These are phyloP conservation scores for Ramazzottius varieornatus DNA, from an alignment of 2,888 invertebrate species.

Conservation along the genomic window DNA sequence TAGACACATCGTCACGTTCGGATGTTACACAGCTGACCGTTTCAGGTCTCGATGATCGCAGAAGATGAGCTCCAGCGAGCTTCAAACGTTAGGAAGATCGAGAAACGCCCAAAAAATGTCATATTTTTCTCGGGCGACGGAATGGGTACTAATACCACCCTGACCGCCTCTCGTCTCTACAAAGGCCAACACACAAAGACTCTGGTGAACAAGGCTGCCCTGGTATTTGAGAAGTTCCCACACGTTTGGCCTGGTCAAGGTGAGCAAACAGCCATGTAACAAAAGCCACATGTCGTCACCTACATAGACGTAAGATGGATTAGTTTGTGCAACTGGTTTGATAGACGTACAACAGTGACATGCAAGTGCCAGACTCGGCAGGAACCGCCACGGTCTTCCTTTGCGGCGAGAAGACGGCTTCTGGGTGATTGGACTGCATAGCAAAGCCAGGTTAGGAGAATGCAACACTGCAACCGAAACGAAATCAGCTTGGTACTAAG, in stretches of 20 bases:
- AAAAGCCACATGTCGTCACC: background rate
- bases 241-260: slow-evolving; percentile 11
- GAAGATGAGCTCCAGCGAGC: slow-evolving; percentile 29
- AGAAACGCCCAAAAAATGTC: slow-evolving; percentile 44
- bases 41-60: too few relatives aligned
- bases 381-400: slow-evolving; percentile 12
- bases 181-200: slow-evolving; percentile 27
- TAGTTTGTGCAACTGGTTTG: background rate
- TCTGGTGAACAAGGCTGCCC: slow-evolving; percentile 14
- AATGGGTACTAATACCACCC: slow-evolving; percentile 60
- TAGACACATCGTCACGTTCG: too few relatives aligned
- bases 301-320: background rate
- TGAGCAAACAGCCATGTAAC: background rate
- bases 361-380: slow-evolving; percentile 11
- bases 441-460: slow-evolving; percentile 8
- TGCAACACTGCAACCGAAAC: slow-evolving; percentile 10
- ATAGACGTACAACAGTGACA: slow-evolving; percentile 9
- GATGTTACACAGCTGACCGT: too few relatives aligned
- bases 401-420: slow-evolving; percentile 12
- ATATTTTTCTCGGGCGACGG: slow-evolving; percentile 68
- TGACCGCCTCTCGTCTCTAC: slow-evolving; percentile 53
- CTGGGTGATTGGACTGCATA: slow-evolving; percentile 11
- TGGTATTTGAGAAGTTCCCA: slow-evolving; percentile 18
- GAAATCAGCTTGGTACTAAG: slow-evolving; percentile 10
- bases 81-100: slow-evolving; percentile 32